Base-by-base conservation (phyloP, 2,797 vertebrate species). In the Neostethus bicornis region DNA sequence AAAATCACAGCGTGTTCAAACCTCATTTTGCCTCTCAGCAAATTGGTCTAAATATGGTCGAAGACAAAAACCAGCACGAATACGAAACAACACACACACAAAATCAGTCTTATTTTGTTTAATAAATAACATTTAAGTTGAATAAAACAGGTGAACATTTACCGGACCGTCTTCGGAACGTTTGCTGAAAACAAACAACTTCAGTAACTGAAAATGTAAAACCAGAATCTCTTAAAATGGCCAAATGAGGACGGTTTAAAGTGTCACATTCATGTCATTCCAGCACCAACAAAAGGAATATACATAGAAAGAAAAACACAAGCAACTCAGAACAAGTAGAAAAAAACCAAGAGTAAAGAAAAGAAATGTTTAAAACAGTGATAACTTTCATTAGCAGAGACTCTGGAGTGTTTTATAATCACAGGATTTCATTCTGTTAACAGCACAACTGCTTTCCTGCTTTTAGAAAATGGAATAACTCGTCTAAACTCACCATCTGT, bases 71-170 rank as follows among this genome's bases (percentile, higher is more conserved):
- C 2, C 9, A 51, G 28, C 26, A 24, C 26, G 4, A 17, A 38
- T 26, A 64, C 16, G 39, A 3, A 11, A 70, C 17, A 60, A 34
- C 25, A 25, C 25, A 5, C 41, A 1, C 19, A n/a, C 9, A 26
- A 26, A 41, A 2, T 11, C 28, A 47, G 48, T 34, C 9, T 2
- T 13, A 29, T 44, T 47, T 28, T 37, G 24, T 41, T 63, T 42
- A 56, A 79, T 85, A 81, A 82, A 86, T 84, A 73, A 78, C 51
- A 51, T 34, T 31, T 29, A 21, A 50, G 39, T 35, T 54, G 41
- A 71, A 61, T 51, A 76, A 77, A 75, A 62, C 29, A 65, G 24
- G 16, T 34, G 38, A 66, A 31, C 19, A 2, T 56, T 43, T 29
- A 41, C 17, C 47, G 55, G 26, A 70, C 37, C 42, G 28, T 51